Evolutionary conservation across 2,113 vertebrate species (phyloP).

Genomic region (Lepidothrix coronata): DNA sequence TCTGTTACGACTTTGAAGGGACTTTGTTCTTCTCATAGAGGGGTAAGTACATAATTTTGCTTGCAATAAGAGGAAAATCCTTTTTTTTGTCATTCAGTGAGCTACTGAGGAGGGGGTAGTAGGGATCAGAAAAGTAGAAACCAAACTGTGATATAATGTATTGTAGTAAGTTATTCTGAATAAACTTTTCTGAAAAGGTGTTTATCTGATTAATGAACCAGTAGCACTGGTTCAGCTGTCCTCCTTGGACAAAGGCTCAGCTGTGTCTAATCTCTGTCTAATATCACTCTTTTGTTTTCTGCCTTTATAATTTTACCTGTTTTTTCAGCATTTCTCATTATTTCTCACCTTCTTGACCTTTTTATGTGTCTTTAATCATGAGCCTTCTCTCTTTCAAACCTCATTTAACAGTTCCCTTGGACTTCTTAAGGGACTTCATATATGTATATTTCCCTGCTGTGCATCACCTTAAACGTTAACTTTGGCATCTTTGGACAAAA

Average conservation of each 20-base stretch:
- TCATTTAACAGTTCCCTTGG: not conserved
- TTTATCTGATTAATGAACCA: not conserved
- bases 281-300: not conserved
- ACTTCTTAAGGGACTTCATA: not conserved
- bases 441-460: not conserved
- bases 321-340: not conserved
- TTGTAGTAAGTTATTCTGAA: not conserved
- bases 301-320: not conserved
- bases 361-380: not conserved
- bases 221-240: constrained; percentile 1
- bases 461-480: not conserved
- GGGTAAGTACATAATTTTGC: not conserved
- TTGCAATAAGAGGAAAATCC: not conserved
- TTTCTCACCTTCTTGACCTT: not conserved
- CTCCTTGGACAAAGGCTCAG: not conserved
- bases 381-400: not conserved
- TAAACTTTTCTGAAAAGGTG: not conserved
- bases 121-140: not conserved
- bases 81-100: not conserved
- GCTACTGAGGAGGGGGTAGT: not conserved
- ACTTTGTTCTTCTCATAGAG: not conserved
- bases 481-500: not conserved
- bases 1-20: not conserved
- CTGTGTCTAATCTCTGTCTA: not conserved
- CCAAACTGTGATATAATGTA: not conserved